Conservation (phyloP, 1,140 invertebrate genomes). For the Sesamia nonagrioides region DNA sequence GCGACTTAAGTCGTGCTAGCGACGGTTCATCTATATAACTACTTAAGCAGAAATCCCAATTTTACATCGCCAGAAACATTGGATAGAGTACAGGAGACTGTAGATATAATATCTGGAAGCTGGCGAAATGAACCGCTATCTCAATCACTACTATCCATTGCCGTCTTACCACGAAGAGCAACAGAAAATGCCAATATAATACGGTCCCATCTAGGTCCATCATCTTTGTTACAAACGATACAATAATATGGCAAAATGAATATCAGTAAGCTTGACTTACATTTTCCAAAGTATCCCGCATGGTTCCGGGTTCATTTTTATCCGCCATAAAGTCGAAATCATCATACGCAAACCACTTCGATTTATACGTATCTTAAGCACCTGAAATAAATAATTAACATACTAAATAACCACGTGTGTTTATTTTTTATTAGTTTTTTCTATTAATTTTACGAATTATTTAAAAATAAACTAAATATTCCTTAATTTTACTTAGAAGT, state of each 20-base stretch:
- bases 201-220: no score
- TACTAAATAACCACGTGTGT: no score
- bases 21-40: conserved; percentile 12
- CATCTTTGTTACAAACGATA: no score
- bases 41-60: conserved; percentile 10
- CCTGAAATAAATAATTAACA: conserved; percentile 6
- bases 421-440: no score
- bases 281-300: no score
- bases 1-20: conserved; percentile 21
- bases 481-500: no score
- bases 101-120: no score
- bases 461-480: no score
- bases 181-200: neutral
- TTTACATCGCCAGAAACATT: conserved; percentile 13
- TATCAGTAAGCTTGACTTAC: no score
- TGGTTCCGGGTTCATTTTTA: conserved; percentile 13
- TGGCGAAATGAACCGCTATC: neutral
- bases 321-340: conserved; percentile 8
- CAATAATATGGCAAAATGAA: no score
- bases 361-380: conserved; percentile 5
- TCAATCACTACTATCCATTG: no score
- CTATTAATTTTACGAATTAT: no score
- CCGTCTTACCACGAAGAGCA: neutral
- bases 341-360: conserved; percentile 17
- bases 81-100: conserved; percentile 5